Evolutionary conservation across 1,140 invertebrate species (phyloP), one percentile per base, ranked within the genome.

Genomic region (Archivesica marissinica): DNA sequence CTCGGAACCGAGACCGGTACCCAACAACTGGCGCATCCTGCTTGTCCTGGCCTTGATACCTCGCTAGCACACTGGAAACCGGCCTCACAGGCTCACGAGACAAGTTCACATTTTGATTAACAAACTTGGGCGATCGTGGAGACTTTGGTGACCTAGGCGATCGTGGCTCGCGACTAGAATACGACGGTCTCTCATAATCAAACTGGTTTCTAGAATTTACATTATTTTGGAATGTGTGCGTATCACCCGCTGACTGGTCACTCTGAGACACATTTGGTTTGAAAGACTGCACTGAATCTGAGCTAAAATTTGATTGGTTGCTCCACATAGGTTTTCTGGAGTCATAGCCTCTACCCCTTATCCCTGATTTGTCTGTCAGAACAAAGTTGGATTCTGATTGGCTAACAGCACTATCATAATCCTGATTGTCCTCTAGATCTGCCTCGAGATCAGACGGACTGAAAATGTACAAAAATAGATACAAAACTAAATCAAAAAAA

Each of bases 361-460:
- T 79, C 50, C 89, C 89, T 33, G 88, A 91, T 84, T 91, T 91
- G 75, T 91, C 90, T 79, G 92, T 93, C 20, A 92, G 79, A 35
- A 92, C 89, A 20, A 93, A 89, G 81, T 93, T 93, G 30, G 91
- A 92, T 72, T 94, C 93, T 66, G 92, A 92, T 85, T 92, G 93
- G 87, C 92, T 94, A 81, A 92, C 94, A 61, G 90, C 93, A 68
- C 93, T 94, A 85, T 94, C 93, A 87, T 94, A 94, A 86, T 95
- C 94, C 87, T 94, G 93, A 90, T 95, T 95, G 89, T 96, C 95
- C 89, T 96, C 96, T 85, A 96, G 94, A 88, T 96, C 96, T 39
- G 96, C 96, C 86, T 96, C 96, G 41, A 96, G 91, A 91, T 96
- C 96, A 79, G 95, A 96, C 61, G 95, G 95, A 91, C 95, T 94